Evolutionary conservation across 2,888 invertebrate species (phyloP).

Genomic region (Metacarcinus magister): DNA sequence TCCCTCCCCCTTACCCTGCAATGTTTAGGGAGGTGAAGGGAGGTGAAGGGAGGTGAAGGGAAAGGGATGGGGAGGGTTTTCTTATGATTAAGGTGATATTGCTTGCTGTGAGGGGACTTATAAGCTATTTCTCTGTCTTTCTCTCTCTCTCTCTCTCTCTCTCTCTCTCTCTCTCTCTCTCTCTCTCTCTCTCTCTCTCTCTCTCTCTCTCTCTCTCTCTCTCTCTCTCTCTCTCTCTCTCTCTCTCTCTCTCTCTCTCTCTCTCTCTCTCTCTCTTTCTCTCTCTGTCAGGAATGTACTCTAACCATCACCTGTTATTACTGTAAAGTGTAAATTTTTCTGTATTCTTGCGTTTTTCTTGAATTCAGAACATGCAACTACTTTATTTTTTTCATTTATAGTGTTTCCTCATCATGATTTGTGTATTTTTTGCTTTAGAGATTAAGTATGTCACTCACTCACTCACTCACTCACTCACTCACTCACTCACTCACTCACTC

Average conservation of each 20-base stretch:
- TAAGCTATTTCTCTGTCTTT: background rate
- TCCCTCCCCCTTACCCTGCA: background rate
- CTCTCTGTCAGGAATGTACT: background rate
- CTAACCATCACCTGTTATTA: too few relatives aligned
- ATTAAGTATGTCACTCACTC: background rate
- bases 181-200: slow-evolving; percentile 26
- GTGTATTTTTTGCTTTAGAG: too few relatives aligned
- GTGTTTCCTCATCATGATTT: too few relatives aligned
- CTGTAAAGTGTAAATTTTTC: too few relatives aligned
- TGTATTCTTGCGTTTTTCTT: background rate
- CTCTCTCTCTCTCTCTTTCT: background rate
- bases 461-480: slow-evolving; percentile 15
- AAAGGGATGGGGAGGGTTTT: background rate
- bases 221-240: slow-evolving; percentile 26
- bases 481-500: background rate
- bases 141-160: slow-evolving; percentile 26
- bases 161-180: slow-evolving; percentile 26
- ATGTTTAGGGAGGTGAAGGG: background rate
- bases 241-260: slow-evolving; percentile 8
- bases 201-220: slow-evolving; percentile 15
- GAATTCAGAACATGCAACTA: background rate
- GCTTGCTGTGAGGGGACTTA: background rate
- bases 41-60: background rate
- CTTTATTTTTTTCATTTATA: too few relatives aligned
- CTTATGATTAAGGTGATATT: background rate